Evolutionary conservation across 2,888 invertebrate genomes (phyloP).

Genomic region (Gerosis bhagava): DNA sequence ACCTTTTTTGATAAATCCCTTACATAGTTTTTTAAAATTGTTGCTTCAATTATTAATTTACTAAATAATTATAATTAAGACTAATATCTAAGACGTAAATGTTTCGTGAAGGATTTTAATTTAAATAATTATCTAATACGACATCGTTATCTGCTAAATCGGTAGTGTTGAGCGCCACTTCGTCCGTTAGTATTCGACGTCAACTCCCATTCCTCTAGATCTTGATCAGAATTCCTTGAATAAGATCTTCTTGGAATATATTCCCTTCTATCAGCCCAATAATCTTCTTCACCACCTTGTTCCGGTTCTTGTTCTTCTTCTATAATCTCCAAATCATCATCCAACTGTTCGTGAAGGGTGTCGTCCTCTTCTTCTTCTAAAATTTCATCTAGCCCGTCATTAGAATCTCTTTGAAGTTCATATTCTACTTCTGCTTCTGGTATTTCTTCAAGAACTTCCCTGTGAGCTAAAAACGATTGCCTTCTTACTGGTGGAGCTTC

Average conservation of each 20-base stretch:
- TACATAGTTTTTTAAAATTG: too few relatives aligned
- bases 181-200: conserved; percentile 47
- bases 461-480: conserved; percentile 61
- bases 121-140: conserved; percentile 9
- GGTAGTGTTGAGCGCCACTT: conserved; percentile 65
- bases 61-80: too few relatives aligned
- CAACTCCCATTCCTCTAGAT: conserved; percentile 78
- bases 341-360: conserved; percentile 42
- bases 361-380: conserved; percentile 70
- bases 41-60: too few relatives aligned
- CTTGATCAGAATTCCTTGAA: conserved; percentile 54
- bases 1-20: too few relatives aligned
- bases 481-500: conserved; percentile 45
- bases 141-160: conserved; percentile 62
- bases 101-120: conserved; percentile 19
- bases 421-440: conserved; percentile 70
- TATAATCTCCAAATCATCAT: conserved; percentile 60
- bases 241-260: conserved; percentile 45
- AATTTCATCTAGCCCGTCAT: conserved; percentile 65
- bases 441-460: conserved; percentile 73
- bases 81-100: too few relatives aligned
- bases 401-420: conserved; percentile 61
- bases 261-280: conserved; percentile 57
- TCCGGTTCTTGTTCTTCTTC: conserved; percentile 56
- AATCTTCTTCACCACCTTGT: conserved; percentile 52